Conservation (phyloP, 2,888 invertebrate species). For the Drosophila neonasuta region DNA sequence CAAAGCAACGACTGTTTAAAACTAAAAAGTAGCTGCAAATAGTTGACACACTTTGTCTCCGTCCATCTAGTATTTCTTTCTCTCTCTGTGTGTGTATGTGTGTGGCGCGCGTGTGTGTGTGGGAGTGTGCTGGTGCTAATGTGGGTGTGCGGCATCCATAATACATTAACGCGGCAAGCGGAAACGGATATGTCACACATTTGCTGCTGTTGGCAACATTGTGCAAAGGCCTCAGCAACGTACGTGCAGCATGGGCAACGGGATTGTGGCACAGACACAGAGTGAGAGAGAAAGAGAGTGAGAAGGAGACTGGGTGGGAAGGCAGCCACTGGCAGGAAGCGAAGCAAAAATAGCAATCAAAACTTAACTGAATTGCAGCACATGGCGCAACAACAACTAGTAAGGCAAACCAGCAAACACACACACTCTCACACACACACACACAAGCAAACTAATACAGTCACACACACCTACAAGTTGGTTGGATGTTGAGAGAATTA, state of each 20-base stretch:
- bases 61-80: background rate
- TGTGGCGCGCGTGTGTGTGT: slow-evolving; percentile 8
- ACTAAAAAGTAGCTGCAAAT: slow-evolving; percentile 42
- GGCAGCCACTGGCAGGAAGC: slow-evolving; percentile 61
- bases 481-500: slow-evolving; percentile 65
- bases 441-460: slow-evolving; percentile 27
- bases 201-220: slow-evolving; percentile 69
- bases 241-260: background rate
- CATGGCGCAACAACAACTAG: slow-evolving; percentile 47
- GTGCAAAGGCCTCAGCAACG: slow-evolving; percentile 39
- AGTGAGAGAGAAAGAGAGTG: too few species aligned
- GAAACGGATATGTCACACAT: slow-evolving; percentile 76
- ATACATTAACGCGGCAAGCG: slow-evolving; percentile 68
- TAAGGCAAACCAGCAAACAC: slow-evolving; percentile 1
- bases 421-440: background rate
- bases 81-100: background rate
- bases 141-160: slow-evolving; percentile 41
- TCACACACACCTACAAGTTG: slow-evolving; percentile 27
- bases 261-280: too few species aligned
- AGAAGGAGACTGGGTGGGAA: too few species aligned
- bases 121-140: slow-evolving; percentile 8
- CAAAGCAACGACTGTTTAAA: slow-evolving; percentile 55
- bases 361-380: slow-evolving; percentile 76
- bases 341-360: slow-evolving; percentile 78
- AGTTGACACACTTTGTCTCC: slow-evolving; percentile 41